Evolutionary conservation across 2,113 vertebrate genomes (phyloP), one percentile per base, ranked within the genome.

Genomic region (Salvator merianae): DNA sequence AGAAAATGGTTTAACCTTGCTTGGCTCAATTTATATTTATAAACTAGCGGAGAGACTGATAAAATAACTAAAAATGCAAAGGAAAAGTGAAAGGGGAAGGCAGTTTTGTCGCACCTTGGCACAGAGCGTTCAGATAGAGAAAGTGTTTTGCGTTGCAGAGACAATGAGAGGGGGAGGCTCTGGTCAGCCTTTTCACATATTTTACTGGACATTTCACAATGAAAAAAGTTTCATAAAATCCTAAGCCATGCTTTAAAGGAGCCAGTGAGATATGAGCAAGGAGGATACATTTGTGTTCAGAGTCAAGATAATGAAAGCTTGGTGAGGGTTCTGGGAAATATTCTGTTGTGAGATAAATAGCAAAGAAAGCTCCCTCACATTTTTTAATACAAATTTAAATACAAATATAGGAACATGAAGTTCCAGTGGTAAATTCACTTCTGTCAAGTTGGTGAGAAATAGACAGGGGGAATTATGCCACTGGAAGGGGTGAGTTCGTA

Each of bases 331-430:
- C 16, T 78, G 40, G 62, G 72, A 63, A 84, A 85, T 8, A 28
- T 50, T 63, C 2, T 1, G 8, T 55, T 55, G 63, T 7, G 55
- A 80, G 47, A 82, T 30, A 89, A 86, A 20, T 12, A 40, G 73
- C 38, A 84, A 86, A 55, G 14, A 26, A 30, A 9, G 53, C 14
- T 55, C 53, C 34, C 72, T 66, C 81, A 77, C 20, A 87, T 79
- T 80, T 50, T 70, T 62, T 79, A 38, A 77, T 83, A 79, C 74
- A 84, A 28, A 36, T 26, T 77, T 81, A 86, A 85, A 66, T 69
- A 47, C 13, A 87, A 70, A 84, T 74, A 81, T 9, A 76, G 71
- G n/a, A 86, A 12, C 9, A 82, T 9, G 88, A 16, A 30, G 16
- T 1, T 24, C 22, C 8, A 50, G 5, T 16, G 13, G 14, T 24